Conservation (phyloP, 2,888 invertebrate genomes). For the Orthosia gothica region DNA sequence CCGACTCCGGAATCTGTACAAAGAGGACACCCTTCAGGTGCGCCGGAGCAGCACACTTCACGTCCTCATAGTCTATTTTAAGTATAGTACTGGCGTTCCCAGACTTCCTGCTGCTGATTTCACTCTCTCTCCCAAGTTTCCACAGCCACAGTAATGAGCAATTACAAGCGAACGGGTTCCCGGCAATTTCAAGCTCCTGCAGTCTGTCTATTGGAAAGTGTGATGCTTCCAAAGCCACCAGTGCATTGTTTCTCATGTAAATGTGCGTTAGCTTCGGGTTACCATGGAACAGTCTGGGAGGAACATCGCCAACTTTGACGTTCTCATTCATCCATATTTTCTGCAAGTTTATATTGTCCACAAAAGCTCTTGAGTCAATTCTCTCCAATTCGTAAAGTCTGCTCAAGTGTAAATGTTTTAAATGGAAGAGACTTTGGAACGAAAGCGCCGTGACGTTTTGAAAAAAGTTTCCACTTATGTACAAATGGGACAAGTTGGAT, state of each 20-base stretch:
- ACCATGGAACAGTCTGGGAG: constrained; percentile 96
- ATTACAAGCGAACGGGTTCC: constrained; percentile 96
- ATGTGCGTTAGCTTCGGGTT: constrained; percentile 95
- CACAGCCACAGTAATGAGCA: constrained; percentile 97
- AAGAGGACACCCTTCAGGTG: constrained; percentile 90
- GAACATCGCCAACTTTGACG: constrained; percentile 93
- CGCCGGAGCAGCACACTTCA: constrained; percentile 92
- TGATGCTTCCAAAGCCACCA: constrained; percentile 95
- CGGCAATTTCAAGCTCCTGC: constrained; percentile 94
- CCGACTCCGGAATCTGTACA: constrained; percentile 92
- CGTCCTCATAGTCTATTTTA: constrained; percentile 91
- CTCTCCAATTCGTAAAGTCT: constrained; percentile 93
- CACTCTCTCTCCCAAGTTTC: constrained; percentile 92
- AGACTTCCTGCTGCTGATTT: constrained; percentile 82
- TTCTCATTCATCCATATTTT: constrained; percentile 95
- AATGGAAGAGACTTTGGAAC: constrained; percentile 96
- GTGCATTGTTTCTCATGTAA: constrained; percentile 94
- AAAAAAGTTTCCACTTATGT: constrained; percentile 95
- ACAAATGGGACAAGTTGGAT: constrained; percentile 94
- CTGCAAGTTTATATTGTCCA: constrained; percentile 96
- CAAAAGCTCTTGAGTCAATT: constrained; percentile 95
- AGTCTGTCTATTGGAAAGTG: constrained; percentile 96
- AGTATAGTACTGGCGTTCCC: constrained; percentile 84
- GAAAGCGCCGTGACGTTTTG: constrained; percentile 94
- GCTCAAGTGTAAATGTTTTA: constrained; percentile 94